Evolutionary conservation across 2,888 invertebrate genomes (phyloP).

Genomic region (Standfussiana lucernea): DNA sequence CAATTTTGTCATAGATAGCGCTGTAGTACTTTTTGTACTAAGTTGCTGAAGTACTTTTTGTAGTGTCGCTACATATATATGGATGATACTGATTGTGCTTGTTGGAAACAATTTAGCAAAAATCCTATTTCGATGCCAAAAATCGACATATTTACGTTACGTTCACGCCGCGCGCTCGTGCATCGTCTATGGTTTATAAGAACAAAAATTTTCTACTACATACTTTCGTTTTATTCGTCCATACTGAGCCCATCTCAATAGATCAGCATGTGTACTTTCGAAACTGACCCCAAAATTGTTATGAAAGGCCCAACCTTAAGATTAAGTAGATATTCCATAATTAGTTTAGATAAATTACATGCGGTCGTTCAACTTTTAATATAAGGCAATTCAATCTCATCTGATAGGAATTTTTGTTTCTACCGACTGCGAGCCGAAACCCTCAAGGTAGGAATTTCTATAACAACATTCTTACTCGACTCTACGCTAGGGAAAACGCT

Average conservation of each 20-base stretch:
- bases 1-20: no score
- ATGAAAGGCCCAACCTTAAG: conserved; percentile 1
- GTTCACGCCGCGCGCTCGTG: no score
- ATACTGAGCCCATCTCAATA: background rate
- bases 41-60: no score
- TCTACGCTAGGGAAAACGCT: conserved; percentile 51
- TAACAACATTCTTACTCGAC: conserved; percentile 58
- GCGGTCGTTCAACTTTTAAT: conserved; percentile 38
- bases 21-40: no score
- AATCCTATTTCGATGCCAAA: no score
- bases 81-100: no score
- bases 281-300: conserved; percentile 17
- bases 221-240: background rate
- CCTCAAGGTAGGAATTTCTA: conserved; percentile 52
- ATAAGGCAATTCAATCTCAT: conserved; percentile 44
- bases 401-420: conserved; percentile 40
- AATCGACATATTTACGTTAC: no score
- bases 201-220: background rate
- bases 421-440: conserved; percentile 20
- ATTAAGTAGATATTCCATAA: background rate
- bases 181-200: no score
- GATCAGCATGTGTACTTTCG: background rate
- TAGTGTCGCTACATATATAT: no score
- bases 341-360: conserved; percentile 26
- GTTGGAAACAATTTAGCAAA: no score